Conservation (phyloP, 1,140 invertebrate species). For the Tribolium castaneum region DNA sequence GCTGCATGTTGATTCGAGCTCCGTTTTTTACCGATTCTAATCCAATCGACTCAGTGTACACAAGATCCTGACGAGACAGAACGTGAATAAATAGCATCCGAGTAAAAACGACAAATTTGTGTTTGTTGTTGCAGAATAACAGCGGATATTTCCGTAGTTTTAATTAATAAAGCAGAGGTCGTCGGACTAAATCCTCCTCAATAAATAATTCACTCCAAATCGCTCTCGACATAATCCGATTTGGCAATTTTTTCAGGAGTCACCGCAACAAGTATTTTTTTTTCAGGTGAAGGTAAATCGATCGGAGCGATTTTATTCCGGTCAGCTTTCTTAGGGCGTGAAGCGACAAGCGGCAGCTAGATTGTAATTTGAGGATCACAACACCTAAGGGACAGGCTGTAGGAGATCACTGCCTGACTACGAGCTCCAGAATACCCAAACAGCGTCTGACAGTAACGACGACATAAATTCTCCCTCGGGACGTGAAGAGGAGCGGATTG, state of each 20-base stretch:
- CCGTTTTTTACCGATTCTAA: not conserved
- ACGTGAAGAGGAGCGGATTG: constrained; percentile 42
- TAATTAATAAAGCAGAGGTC: not conserved
- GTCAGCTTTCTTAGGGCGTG: constrained; percentile 53
- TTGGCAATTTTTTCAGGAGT: not conserved
- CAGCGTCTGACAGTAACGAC: constrained; percentile 63
- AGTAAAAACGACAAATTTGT: not conserved
- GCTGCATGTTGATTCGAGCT: constrained; percentile 21
- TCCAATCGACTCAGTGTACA: not conserved
- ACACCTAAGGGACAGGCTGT: constrained; percentile 55
- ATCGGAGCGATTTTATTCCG: constrained; percentile 55
- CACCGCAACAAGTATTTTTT: constrained; percentile 16
- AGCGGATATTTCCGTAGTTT: too few species aligned
- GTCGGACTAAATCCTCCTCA: not conserved
- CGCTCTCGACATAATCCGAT: not conserved
- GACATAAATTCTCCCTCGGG: constrained; percentile 63
- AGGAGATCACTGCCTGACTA: constrained; percentile 48
- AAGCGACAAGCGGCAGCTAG: constrained; percentile 49
- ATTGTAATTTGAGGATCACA: constrained; percentile 58
- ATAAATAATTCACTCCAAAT: not conserved
- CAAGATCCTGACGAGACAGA: not conserved
- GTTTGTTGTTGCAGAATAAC: not conserved
- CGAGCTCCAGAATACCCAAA: constrained; percentile 60
- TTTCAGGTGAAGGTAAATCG: constrained; percentile 9
- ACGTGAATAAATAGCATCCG: not conserved